Conservation (phyloP, 2,888 invertebrate genomes). For the Drosophila neoperkinsi region DNA sequence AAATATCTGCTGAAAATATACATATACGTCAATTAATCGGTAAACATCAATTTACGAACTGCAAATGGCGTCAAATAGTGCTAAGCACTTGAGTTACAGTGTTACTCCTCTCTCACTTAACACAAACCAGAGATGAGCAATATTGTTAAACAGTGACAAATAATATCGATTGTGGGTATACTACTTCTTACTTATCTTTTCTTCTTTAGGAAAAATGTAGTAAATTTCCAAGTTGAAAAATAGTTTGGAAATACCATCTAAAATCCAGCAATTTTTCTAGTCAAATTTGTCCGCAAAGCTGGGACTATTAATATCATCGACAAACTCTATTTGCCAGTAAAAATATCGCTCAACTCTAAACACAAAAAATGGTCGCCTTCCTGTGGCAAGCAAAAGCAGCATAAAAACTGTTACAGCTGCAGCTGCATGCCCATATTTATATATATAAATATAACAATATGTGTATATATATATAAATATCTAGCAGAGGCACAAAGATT, state of each 20-base stretch:
- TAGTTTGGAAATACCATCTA: not conserved
- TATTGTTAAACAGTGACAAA: not conserved
- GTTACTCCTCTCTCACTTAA: not conserved
- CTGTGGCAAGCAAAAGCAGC: conserved; percentile 5
- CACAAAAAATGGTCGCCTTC: not conserved
- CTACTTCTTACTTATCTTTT: not conserved
- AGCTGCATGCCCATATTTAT: conserved; percentile 29
- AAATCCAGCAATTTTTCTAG: not conserved
- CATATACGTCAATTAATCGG: not conserved
- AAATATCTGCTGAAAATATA: conserved; percentile 25
- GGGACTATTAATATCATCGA: not conserved
- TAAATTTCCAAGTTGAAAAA: not conserved
- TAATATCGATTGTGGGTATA: not conserved
- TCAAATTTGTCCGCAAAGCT: not conserved
- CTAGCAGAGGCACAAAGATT: conserved; percentile 29
- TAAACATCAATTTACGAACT: conserved; percentile 40
- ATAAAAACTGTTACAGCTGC: conserved; percentile 27
- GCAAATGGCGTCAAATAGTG: conserved; percentile 53
- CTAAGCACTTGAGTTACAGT: conserved; percentile 42
- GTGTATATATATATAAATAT: conserved; percentile 19
- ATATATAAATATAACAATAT: not conserved
- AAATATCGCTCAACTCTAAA: not conserved
- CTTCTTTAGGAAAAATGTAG: not conserved
- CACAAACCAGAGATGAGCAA: not conserved
- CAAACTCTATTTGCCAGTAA: not conserved